Base-by-base conservation (phyloP, 2,888 invertebrate genomes). In the Nymphalis polychloros region DNA sequence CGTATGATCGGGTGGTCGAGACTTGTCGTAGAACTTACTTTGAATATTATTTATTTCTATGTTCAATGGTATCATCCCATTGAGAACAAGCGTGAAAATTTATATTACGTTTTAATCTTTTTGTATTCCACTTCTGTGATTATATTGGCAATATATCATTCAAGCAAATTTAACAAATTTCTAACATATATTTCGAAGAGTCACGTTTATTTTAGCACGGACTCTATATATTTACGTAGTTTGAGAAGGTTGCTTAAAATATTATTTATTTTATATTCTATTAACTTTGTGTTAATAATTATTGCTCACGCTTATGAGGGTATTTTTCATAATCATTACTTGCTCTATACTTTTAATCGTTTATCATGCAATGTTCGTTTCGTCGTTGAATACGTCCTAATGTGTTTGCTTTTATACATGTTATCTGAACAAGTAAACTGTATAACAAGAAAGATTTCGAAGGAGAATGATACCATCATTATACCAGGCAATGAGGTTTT, bases 361-460 rank as follows among this genome's bases (percentile, higher is more conserved):
- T 7, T 41, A 1, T 35, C 41, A 19, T 57, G 19, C 19, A 57
- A 41, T 57, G 1, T 57, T 19, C 35, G 41, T 35, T 57, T 41
- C 10, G 0, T 41, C 8, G 19, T 19, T 6, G 35, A 19, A 19
- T 41, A 57, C 13, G 13, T 57, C 4, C 41, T 57, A 0, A 6
- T 41, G 10, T 57, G 19, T 8, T 17, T 13, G 1, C 19, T 57
- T 19, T 41, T 57, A 1, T 5, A 17, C 8, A 20, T 65, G 47
- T 17, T 65, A 13, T 65, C 65, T 10, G 65, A 65, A 35, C 65
- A 65, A 65, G 47, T 65, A 0, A 53, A 65, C 8, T 65, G 27
- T 60, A 20, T 65, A 10, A 60, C 47, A 1, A 50, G 65, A 60
- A 65, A 19, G 27, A 53, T 60, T n/a, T 31, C 31, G 10, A 31